Evolutionary conservation across 2,113 vertebrate genomes (phyloP).

Genomic region (Oxyura jamaicensis): DNA sequence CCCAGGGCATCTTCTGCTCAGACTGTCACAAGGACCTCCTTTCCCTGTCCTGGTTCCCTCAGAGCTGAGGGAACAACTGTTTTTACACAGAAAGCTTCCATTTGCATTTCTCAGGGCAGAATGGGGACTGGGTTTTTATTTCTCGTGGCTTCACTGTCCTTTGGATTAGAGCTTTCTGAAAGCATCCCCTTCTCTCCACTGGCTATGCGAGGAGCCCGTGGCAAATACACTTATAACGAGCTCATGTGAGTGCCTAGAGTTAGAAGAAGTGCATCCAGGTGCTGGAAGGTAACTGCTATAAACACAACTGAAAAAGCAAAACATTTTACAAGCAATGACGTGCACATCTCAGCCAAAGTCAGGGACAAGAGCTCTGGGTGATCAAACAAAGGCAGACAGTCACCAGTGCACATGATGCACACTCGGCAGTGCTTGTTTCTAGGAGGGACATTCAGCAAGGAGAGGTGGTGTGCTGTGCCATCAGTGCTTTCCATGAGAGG

Average conservation of each 20-base stretch:
- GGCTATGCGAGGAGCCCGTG: background rate
- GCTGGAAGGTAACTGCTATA: background rate
- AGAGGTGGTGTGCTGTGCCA: background rate
- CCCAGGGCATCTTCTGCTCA: background rate
- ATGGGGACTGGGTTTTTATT: background rate
- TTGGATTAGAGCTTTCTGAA: background rate
- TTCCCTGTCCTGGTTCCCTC: background rate
- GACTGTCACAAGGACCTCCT: background rate
- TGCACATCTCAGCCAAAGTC: background rate
- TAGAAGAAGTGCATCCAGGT: no score
- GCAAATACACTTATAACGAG: background rate
- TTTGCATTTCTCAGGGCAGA: background rate
- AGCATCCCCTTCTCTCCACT: accelerated
- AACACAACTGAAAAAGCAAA: background rate
- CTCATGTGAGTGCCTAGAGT: background rate
- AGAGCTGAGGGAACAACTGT: background rate
- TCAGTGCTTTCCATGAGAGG: background rate
- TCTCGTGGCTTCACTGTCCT: background rate
- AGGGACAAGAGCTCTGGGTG: background rate
- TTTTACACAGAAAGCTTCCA: background rate
- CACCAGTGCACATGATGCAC: background rate
- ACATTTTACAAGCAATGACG: constrained; percentile 25
- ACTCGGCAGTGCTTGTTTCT: background rate
- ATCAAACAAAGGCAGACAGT: background rate
- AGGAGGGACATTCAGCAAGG: background rate